These are phyloP conservation scores for Dione juno DNA, from an alignment of 2,888 invertebrate genomes.

Conservation along the genomic window DNA sequence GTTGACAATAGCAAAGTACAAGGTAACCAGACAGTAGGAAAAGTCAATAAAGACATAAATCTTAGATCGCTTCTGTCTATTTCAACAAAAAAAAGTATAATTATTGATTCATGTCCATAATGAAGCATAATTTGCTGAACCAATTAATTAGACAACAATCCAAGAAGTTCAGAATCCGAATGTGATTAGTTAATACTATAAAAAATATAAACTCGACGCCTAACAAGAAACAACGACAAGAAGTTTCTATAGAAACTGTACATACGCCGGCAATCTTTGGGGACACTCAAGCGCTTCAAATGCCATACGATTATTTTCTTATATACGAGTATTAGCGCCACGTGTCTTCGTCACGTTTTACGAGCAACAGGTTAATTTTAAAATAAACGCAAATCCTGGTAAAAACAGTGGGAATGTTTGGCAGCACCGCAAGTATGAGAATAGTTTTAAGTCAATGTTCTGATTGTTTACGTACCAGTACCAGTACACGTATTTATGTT, in stretches of 20 bases:
- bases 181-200: slow-evolving; percentile 1
- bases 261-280: slow-evolving; percentile 30
- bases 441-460: slow-evolving; percentile 31
- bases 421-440: slow-evolving; percentile 17
- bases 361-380: slow-evolving; percentile 17
- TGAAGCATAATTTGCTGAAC: neutral
- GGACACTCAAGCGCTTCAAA: slow-evolving; percentile 37
- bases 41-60: neutral
- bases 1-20: neutral
- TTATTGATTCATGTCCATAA: neutral
- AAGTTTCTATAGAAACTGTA: slow-evolving; percentile 16
- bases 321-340: slow-evolving; percentile 5
- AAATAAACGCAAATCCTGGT: neutral
- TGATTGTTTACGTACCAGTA: neutral
- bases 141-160: neutral
- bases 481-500: neutral
- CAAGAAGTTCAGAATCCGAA: neutral
- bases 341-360: slow-evolving; percentile 29
- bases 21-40: neutral
- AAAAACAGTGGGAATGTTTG: slow-evolving; percentile 26
- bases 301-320: slow-evolving; percentile 29
- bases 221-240: slow-evolving; percentile 5
- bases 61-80: neutral
- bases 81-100: neutral
- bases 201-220: slow-evolving; percentile 14